Percentiles rank a stretch among this genome's conserved stretches.
phyloP scores from a whole-genome alignment of 1,140 invertebrate genomes.

The Steinernema feltiae region DNA sequence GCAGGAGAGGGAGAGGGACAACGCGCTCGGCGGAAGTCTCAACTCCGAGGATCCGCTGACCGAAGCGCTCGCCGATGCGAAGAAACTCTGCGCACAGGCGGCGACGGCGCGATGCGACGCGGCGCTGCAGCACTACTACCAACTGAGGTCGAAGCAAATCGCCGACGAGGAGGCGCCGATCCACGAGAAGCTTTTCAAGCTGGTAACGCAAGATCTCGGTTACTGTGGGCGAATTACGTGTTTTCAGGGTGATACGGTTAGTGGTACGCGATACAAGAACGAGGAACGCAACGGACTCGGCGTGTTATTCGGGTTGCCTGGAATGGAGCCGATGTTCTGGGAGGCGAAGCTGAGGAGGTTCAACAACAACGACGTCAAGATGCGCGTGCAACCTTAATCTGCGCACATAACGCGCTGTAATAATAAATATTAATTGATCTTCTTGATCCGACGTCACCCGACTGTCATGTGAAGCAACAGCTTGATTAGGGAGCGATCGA shows the following conservation, averaged over 20 bases:
- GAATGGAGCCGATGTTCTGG: constrained; percentile 9
- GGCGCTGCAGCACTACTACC: neutral
- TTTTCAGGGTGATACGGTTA: neutral
- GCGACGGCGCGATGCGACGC: neutral
- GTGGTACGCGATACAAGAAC: neutral
- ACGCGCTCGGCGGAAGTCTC: neutral
- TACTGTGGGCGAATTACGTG: neutral
- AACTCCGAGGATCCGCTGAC: neutral
- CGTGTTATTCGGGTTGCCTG: neutral
- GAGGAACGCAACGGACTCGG: neutral
- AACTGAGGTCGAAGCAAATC: neutral
- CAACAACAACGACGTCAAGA: neutral
- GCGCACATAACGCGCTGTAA: neutral
- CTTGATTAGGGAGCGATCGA: too few species aligned
- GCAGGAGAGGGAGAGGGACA: neutral
- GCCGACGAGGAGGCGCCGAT: neutral
- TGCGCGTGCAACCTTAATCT: neutral
- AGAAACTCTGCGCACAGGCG: neutral
- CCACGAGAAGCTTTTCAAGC: neutral
- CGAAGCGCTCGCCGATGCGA: neutral
- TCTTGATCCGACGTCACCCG: too few species aligned
- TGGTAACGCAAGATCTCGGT: neutral
- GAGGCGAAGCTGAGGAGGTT: neutral
- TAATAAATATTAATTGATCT: neutral
- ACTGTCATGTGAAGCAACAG: too few species aligned